These are phyloP conservation scores for Pterocles gutturalis DNA, from an alignment of 2,113 vertebrate species.

Conservation along the genomic window DNA sequence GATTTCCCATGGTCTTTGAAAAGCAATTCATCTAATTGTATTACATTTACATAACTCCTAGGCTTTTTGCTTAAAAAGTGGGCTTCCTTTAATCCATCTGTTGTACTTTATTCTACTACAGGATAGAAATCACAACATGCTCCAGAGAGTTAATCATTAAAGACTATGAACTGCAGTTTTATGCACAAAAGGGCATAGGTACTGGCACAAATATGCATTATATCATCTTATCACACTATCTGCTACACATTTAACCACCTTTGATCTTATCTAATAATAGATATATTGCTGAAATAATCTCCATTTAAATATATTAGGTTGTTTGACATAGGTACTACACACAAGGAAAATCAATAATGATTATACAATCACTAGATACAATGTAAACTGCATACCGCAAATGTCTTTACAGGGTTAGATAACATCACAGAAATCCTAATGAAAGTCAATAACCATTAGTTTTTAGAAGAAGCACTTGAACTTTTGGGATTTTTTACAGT, in stretches of 20 bases:
- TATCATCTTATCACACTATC: slow-evolving; percentile 66
- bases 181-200: slow-evolving; percentile 40
- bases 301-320: slow-evolving; percentile 85
- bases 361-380: slow-evolving; percentile 81
- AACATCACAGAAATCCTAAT: slow-evolving; percentile 80
- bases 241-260: slow-evolving; percentile 68
- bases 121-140: slow-evolving; percentile 54
- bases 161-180: slow-evolving; percentile 26
- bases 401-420: slow-evolving; percentile 79
- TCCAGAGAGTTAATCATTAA: slow-evolving; percentile 78
- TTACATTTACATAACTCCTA: slow-evolving; percentile 57
- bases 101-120: slow-evolving; percentile 50
- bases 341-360: slow-evolving; percentile 83
- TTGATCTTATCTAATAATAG: slow-evolving; percentile 83
- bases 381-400: slow-evolving; percentile 79
- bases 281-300: slow-evolving; percentile 82
- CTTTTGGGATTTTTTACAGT: slow-evolving; percentile 59
- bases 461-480: slow-evolving; percentile 81
- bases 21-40: slow-evolving; percentile 56
- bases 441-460: slow-evolving; percentile 82
- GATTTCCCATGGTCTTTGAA: slow-evolving; percentile 77
- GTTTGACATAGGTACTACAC: slow-evolving; percentile 83
- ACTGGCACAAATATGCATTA: slow-evolving; percentile 20
- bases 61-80: slow-evolving; percentile 26
- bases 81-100: slow-evolving; percentile 56